These are phyloP conservation scores for Argya squamiceps DNA, from an alignment of 2,797 vertebrate species.

Conservation along the genomic window DNA sequence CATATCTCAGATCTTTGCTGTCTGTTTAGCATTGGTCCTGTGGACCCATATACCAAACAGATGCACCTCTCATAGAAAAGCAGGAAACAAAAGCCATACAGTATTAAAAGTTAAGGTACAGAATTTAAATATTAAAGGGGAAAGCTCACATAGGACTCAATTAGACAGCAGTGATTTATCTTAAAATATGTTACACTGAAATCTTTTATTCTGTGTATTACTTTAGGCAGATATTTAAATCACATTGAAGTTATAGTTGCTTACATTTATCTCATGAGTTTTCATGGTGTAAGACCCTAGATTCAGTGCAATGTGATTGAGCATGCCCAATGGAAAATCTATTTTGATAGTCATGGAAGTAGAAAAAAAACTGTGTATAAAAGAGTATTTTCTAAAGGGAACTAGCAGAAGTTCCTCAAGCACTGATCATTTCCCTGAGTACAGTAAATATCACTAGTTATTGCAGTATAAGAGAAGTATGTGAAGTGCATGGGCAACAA, in stretches of 20 bases:
- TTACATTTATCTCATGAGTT: neutral
- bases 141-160: neutral
- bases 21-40: neutral
- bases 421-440: neutral
- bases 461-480: neutral
- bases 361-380: neutral
- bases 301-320: neutral
- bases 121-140: neutral
- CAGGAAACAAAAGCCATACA: neutral
- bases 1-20: neutral
- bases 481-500: neutral
- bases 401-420: neutral
- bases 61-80: neutral
- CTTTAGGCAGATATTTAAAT: neutral
- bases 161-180: neutral
- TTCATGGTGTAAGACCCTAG: neutral
- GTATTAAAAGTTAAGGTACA: neutral
- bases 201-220: neutral
- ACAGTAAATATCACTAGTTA: neutral
- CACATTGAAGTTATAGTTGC: neutral
- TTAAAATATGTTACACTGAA: neutral
- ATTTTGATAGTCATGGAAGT: neutral
- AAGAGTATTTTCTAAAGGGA: neutral
- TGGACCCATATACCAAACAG: neutral
- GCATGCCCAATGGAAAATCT: neutral